Conservation (phyloP, 92 coral and sea anemone genomes). For the Bergia puertoricense region DNA sequence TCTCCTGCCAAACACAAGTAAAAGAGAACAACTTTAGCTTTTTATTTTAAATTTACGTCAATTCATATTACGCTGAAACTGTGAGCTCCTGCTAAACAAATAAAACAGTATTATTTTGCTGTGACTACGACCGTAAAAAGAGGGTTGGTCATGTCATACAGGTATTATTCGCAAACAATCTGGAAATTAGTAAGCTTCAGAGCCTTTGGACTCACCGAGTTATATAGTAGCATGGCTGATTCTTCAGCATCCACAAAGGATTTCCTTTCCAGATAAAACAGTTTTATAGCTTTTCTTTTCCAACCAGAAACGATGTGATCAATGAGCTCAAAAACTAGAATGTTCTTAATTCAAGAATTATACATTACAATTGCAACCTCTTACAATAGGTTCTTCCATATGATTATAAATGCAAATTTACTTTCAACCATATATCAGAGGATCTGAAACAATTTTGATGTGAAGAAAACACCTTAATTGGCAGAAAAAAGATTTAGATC, state of each 20-base stretch:
- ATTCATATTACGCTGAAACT: background rate
- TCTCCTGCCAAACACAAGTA: background rate
- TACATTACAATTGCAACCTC: background rate
- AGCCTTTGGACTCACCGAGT: conserved; percentile 32
- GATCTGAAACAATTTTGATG: background rate
- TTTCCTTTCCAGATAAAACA: conserved; percentile 2
- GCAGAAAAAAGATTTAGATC: conserved; percentile 4
- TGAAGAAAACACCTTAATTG: background rate
- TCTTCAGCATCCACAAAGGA: background rate
- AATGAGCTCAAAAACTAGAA: background rate
- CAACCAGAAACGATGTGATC: background rate
- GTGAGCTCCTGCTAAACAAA: conserved; percentile 10
- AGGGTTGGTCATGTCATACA: conserved; percentile 15
- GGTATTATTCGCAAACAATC: conserved; percentile 14
- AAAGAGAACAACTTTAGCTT: background rate
- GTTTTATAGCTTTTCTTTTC: conserved; percentile 5
- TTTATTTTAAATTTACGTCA: background rate
- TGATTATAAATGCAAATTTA: conserved; percentile 17
- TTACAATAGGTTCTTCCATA: conserved; percentile 4
- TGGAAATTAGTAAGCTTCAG: background rate
- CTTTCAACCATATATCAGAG: conserved; percentile 4
- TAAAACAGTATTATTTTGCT: conserved; percentile 27
- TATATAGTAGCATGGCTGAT: conserved; percentile 28
- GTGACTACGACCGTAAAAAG: background rate
- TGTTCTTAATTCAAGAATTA: conserved; percentile 14